A percentile compares a stretch with the other conserved stretches of the same genome.
Conservation (phyloP, 2,113 vertebrate genomes). For the Oncorhynchus mykiss region DNA sequence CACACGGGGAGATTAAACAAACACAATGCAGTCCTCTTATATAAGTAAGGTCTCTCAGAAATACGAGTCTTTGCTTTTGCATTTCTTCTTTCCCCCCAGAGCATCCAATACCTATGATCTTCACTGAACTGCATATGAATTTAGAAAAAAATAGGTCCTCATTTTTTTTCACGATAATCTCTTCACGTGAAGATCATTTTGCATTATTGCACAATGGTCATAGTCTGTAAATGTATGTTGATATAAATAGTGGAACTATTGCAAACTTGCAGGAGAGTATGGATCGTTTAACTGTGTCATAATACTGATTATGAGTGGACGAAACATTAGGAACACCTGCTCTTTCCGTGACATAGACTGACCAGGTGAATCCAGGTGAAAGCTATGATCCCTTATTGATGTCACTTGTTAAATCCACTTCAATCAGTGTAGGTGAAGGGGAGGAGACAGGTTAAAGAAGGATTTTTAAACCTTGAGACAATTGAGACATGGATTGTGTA, state of each 20-base stretch:
- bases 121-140: slow-evolving; percentile 76
- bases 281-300: slow-evolving; percentile 90
- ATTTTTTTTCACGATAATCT: slow-evolving; percentile 61
- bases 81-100: slow-evolving; percentile 81
- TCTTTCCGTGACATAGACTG: too few species aligned
- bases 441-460: too few species aligned
- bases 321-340: too few species aligned
- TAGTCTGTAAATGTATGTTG: slow-evolving; percentile 83
- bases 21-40: slow-evolving; percentile 90
- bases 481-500: too few species aligned
- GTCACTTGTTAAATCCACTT: too few species aligned
- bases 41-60: slow-evolving; percentile 97
- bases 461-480: too few species aligned
- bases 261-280: slow-evolving; percentile 96
- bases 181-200: slow-evolving; percentile 56
- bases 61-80: slow-evolving; percentile 86
- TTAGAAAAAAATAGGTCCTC: slow-evolving; percentile 80
- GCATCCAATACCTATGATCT: slow-evolving; percentile 89
- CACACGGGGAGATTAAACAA: slow-evolving; percentile 87
- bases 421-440: too few species aligned
- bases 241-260: slow-evolving; percentile 93
- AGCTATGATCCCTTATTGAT: too few species aligned
- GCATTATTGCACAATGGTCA: slow-evolving; percentile 86
- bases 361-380: too few species aligned
- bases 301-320: slow-evolving; percentile 87